phyloP scores from a whole-genome alignment of 23 tunicate genomes.

The Styela clava region DNA sequence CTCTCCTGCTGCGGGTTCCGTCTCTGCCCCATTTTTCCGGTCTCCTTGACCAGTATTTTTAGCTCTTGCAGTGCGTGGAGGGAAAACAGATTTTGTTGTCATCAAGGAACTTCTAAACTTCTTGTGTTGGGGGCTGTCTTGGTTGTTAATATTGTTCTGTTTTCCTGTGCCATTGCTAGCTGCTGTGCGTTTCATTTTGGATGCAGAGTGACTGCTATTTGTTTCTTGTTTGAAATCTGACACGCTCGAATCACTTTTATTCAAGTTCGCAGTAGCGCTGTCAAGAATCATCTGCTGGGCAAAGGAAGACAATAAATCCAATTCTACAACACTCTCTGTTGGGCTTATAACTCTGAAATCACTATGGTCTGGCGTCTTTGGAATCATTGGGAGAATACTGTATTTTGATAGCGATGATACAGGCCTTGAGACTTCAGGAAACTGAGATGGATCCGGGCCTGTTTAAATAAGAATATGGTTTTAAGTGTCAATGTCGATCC shows the following conservation, averaged over 20 bases:
- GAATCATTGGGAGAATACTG: slow-evolving; percentile 53
- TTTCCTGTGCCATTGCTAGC: not conserved
- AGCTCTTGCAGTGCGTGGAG: not conserved
- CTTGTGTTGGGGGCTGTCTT: slow-evolving; percentile 15
- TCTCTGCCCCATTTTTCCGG: slow-evolving; percentile 22
- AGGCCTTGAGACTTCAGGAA: slow-evolving; percentile 71
- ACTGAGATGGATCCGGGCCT: slow-evolving; percentile 10
- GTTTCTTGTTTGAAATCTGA: not conserved
- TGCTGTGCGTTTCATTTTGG: not conserved
- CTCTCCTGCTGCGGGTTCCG: slow-evolving; percentile 53
- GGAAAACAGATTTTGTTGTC: slow-evolving; percentile 52
- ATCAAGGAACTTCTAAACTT: slow-evolving; percentile 6
- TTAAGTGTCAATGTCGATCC: no score
- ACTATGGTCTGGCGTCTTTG: slow-evolving; percentile 13
- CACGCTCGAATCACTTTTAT: not conserved
- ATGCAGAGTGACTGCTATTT: not conserved
- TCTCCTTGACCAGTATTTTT: not conserved
- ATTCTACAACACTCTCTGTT: slow-evolving; percentile 17
- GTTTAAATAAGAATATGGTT: not conserved
- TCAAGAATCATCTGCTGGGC: slow-evolving; percentile 86
- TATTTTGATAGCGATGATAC: slow-evolving; percentile 72
- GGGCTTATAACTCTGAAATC: not conserved
- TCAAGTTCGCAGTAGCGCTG: slow-evolving; percentile 20
- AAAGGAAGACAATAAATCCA: slow-evolving; percentile 58
- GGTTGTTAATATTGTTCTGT: not conserved